These are phyloP conservation scores for Ophion ventricosus DNA, from an alignment of 2,888 invertebrate species.

Conservation along the genomic window DNA sequence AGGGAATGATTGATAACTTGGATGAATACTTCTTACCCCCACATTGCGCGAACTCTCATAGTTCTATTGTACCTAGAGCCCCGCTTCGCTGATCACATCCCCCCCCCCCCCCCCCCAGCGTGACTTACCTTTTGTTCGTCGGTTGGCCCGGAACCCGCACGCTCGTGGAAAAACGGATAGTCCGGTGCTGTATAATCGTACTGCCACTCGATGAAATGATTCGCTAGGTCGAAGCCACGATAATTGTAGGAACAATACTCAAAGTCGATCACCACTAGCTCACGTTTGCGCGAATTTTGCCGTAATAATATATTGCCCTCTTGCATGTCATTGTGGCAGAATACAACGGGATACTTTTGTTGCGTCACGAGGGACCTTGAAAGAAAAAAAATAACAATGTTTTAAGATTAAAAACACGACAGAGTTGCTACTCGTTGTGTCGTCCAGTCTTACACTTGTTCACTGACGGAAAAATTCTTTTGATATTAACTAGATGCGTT, in stretches of 20 bases:
- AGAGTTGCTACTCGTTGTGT: background rate
- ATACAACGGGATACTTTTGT: conserved; percentile 89
- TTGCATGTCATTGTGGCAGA: conserved; percentile 98
- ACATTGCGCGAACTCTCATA: conserved; percentile 15
- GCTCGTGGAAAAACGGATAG: conserved; percentile 91
- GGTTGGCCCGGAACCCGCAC: conserved; percentile 89
- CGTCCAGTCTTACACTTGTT: background rate
- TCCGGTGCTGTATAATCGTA: conserved; percentile 93
- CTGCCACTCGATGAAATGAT: conserved; percentile 97
- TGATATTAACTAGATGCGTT: too few species aligned
- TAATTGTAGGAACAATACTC: conserved; percentile 98
- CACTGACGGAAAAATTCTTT: too few species aligned
- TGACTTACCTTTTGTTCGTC: conserved; percentile 90
- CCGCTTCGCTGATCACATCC: too few species aligned
- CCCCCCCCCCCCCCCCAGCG: conserved; percentile 69
- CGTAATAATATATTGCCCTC: conserved; percentile 91
- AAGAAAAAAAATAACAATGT: conserved; percentile 71
- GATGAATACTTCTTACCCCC: conserved; percentile 46
- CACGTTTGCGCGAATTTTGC: conserved; percentile 85
- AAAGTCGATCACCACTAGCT: conserved; percentile 93
- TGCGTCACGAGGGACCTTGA: conserved; percentile 82
- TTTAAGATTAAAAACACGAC: too few species aligned
- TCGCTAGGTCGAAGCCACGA: conserved; percentile 96
- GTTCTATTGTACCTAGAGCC: background rate
- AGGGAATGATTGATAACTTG: conserved; percentile 40